Evolutionary conservation across 2,888 invertebrate genomes (phyloP).

Genomic region (Eucriotettix oculatus): DNA sequence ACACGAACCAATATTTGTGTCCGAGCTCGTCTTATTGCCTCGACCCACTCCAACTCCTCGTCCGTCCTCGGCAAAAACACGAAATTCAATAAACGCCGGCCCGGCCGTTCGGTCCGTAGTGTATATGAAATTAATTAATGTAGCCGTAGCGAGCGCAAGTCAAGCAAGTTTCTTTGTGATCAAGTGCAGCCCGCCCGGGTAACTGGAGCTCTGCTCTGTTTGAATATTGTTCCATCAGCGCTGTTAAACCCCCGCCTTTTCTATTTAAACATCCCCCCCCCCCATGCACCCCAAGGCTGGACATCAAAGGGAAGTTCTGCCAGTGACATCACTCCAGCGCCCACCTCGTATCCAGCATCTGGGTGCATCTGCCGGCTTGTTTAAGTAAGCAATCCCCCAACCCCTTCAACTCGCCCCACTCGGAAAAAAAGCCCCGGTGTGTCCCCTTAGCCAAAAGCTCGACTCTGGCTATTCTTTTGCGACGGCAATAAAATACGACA

Average conservation of each 20-base stretch:
- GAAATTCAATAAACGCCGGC: background rate
- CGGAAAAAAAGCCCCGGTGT: background rate
- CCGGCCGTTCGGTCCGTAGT: background rate
- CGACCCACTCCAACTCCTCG: background rate
- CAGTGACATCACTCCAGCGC: constrained; percentile 11
- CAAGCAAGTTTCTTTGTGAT: background rate
- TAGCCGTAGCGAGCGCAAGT: background rate
- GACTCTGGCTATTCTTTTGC: background rate
- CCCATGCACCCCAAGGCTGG: constrained; percentile 6
- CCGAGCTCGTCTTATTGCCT: background rate
- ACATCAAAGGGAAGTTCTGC: constrained; percentile 12
- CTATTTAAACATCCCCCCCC: constrained; percentile 11
- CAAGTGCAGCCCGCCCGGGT: background rate
- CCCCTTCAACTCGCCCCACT: background rate
- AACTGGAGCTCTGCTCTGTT: constrained; percentile 6
- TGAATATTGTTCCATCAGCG: constrained; percentile 9
- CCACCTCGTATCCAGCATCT: background rate
- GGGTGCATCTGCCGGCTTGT: constrained; percentile 9
- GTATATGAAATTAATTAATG: background rate
- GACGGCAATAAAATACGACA: background rate
- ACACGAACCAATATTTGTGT: background rate
- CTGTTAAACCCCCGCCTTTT: constrained; percentile 8
- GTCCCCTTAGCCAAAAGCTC: background rate
- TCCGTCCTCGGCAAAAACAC: background rate
- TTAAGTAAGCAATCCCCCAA: constrained; percentile 10